Base-by-base conservation (phyloP, 2,888 invertebrate genomes). In the Dione juno region DNA sequence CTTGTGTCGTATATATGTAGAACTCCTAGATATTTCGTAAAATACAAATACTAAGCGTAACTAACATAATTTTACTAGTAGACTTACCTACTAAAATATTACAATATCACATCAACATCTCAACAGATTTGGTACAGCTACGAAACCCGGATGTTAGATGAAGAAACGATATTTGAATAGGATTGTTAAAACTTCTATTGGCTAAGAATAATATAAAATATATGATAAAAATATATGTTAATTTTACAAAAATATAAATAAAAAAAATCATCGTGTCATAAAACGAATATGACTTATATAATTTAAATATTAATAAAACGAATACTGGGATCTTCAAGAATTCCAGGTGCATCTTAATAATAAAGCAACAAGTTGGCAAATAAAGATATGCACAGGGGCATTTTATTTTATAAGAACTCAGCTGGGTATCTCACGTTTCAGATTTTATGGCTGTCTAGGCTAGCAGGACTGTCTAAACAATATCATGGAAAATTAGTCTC, bases 361-460 rank as follows among this genome's bases (percentile, higher is more conserved):
- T 78, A 81, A 81, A 82, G 79, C 78, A 79, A 80, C 78, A 78
- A 78, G 83, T 83, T 84, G 77, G 78, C 79, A 78, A 78, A 79
- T 79, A 82, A 85, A 81, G 78, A 79, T 80, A 82, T 83, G 81
- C 80, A 83, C 88, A 77, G 87, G 79, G 80, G 86, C 87, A 85
- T 79, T 81, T 81, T 81, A 84, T 72, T 80, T 82, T 83, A 84
- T 83, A 82, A 82, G 77, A 78, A 81, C 86, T 80, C 90, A 67
- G 85, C 88, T 84, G 90, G 90, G 85, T 80, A 83, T 83, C 89
- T 87, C 89, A 89, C 88, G 88, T 84, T 83, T 85, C 77, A 78
- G 80, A 84, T 87, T 83, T 83, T 84, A 79, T 84, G 81, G 80
- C 79, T 82, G 80, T 78, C 81, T 77, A 78, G 78, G 73, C 75